Base-by-base conservation (phyloP, 1,140 invertebrate genomes). In the Anoplolepis gracilipes region DNA sequence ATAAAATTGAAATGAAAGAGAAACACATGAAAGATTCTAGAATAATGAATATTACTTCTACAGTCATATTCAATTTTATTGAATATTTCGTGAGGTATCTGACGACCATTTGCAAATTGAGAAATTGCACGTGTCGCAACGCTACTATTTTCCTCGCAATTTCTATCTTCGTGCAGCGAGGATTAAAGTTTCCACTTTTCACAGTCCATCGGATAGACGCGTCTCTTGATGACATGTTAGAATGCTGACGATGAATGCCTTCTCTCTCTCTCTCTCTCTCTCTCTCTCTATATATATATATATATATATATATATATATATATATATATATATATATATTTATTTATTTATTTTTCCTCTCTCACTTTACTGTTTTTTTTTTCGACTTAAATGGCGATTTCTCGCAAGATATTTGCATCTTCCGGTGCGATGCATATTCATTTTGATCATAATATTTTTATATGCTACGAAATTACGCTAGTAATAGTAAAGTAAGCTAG, bases 401-500 rank as follows among this genome's bases (percentile, higher is more conserved):
- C 4, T 25, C 42, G 13, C 16, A 11, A 2, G 46, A 67, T 65
- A 55, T 39, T 69, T 36, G 36, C 22, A n/a, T 11, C 61, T 69
- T 79, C 49, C n/a, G 28, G 42, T 13, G 13, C 42, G 33, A 39
- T 25, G 19, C 16, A 49, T 28, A 53, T 67, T 55, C 10, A 39
- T n/a, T n/a, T n/a, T n/a, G n/a, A n/a, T 70, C 33, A 19, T 57
- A 55, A 30, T 36, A 42, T 81, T 13, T 59, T 81, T 33, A 72
- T 19, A 30, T 19, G n/a, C n/a, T n/a, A n/a, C n/a, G 46, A 67
- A 79, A 42, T 61, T 76, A 39, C 25, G 11, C 8, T 36, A 7
- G n/a, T n/a, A n/a, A n/a, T n/a, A n/a, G n/a, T n/a, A n/a, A n/a
- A n/a, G n/a, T n/a, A n/a, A n/a, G n/a, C n/a, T n/a, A n/a, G n/a